Percentiles rank a stretch among this genome's conserved stretches.
phyloP scores from a whole-genome alignment of 1,140 invertebrate species.

The Helicoverpa zea region DNA sequence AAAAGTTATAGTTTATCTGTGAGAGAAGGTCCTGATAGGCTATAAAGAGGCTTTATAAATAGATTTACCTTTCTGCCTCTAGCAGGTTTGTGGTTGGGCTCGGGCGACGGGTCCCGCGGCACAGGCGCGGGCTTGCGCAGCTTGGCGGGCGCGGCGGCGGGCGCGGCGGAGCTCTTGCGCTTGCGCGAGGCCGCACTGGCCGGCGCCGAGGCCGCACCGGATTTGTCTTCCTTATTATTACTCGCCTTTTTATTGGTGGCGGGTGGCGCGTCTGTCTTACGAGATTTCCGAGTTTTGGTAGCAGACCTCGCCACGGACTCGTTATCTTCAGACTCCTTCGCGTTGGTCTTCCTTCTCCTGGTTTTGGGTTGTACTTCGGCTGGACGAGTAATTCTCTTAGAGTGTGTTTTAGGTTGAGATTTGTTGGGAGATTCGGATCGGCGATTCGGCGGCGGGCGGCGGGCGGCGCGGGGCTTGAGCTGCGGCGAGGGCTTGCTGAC shows the following conservation, averaged over 20 bases:
- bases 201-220: no score
- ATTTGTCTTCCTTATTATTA: conserved; percentile 13
- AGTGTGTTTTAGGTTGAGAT: conserved; percentile 33
- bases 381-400: background rate
- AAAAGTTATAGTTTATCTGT: no score
- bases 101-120: no score
- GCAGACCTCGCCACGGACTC: background rate
- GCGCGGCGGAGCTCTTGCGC: no score
- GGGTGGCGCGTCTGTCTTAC: background rate
- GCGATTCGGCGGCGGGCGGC: background rate
- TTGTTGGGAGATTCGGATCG: conserved; percentile 48
- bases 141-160: no score
- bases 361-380: conserved; percentile 43
- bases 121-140: no score
- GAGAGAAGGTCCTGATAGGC: no score
- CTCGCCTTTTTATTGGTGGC: background rate
- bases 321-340: background rate
- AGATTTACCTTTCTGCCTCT: no score
- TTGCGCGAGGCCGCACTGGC: no score
- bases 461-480: conserved; percentile 42
- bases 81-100: no score
- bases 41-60: no score
- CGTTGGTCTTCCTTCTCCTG: conserved; percentile 42
- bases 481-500: conserved; percentile 52
- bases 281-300: background rate